Evolutionary conservation across 2,797 vertebrate genomes (phyloP).

Genomic region (Melanotaenia trifasciata): DNA sequence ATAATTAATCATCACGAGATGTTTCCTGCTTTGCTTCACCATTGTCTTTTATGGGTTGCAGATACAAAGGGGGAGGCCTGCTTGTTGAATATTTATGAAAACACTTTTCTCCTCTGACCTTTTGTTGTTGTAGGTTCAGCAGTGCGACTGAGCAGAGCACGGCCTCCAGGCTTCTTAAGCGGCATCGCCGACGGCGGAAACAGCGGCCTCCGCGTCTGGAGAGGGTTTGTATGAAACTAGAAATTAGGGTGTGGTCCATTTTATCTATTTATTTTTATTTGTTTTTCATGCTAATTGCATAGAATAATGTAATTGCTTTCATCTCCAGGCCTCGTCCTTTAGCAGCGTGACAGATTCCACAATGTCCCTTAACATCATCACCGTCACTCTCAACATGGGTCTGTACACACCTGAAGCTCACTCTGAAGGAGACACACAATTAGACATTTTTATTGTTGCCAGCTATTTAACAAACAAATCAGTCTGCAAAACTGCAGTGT

Average conservation of each 20-base stretch:
- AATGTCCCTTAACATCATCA: constrained; percentile 96
- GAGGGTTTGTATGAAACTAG: constrained; percentile 77
- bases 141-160: constrained; percentile 94
- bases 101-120: constrained; percentile 25
- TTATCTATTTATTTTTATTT: background rate
- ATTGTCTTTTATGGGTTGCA: background rate
- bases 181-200: constrained; percentile 91
- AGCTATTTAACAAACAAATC: background rate
- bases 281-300: too few species aligned
- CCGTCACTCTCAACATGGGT: constrained; percentile 96
- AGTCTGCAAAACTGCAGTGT: too few species aligned
- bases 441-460: too few species aligned
- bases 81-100: background rate
- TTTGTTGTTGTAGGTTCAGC: constrained; percentile 85
- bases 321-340: constrained; percentile 89
- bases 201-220: constrained; percentile 91
- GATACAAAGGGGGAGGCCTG: background rate
- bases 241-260: too few species aligned
- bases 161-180: constrained; percentile 90
- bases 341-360: constrained; percentile 95
- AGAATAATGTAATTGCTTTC: background rate
- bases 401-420: constrained; percentile 47
- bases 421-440: background rate
- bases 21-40: background rate
- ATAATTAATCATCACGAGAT: background rate